phyloP scores from a whole-genome alignment of 2,797 vertebrate species.

The Enteromius argenteus region DNA sequence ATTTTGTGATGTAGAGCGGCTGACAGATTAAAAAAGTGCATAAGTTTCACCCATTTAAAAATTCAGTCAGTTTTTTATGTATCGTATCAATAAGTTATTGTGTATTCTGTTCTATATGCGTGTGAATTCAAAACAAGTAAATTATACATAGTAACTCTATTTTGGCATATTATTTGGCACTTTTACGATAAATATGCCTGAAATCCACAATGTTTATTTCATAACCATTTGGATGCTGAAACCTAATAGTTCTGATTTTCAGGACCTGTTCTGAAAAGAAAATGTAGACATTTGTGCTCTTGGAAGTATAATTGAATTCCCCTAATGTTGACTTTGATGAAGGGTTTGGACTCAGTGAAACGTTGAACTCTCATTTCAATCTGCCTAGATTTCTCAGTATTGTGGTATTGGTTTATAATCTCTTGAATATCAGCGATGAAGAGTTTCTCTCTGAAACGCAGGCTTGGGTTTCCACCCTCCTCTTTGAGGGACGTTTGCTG shows the following conservation, averaged over 20 bases:
- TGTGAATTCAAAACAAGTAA: neutral
- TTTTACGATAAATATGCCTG: neutral
- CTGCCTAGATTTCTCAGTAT: neutral
- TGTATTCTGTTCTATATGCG: neutral
- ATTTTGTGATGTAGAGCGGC: neutral
- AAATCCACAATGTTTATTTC: neutral
- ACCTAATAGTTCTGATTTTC: neutral
- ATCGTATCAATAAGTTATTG: neutral
- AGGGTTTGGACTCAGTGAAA: conserved; percentile 10
- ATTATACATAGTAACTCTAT: neutral
- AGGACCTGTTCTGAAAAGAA: conserved; percentile 5
- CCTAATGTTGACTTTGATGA: conserved; percentile 13
- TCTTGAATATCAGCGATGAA: neutral
- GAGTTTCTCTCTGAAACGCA: conserved; percentile 9
- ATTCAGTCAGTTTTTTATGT: neutral
- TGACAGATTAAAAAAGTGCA: neutral
- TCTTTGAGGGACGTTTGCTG: conserved; percentile 17
- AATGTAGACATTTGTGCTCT: neutral
- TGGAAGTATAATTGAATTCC: neutral
- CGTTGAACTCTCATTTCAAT: neutral
- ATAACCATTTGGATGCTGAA: neutral
- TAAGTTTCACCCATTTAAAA: neutral
- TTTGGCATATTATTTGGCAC: neutral
- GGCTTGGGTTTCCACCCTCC: neutral
- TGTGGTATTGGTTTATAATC: conserved; percentile 21